Conservation (phyloP, 92 coral and sea anemone species). For the Heliopora coerulea region DNA sequence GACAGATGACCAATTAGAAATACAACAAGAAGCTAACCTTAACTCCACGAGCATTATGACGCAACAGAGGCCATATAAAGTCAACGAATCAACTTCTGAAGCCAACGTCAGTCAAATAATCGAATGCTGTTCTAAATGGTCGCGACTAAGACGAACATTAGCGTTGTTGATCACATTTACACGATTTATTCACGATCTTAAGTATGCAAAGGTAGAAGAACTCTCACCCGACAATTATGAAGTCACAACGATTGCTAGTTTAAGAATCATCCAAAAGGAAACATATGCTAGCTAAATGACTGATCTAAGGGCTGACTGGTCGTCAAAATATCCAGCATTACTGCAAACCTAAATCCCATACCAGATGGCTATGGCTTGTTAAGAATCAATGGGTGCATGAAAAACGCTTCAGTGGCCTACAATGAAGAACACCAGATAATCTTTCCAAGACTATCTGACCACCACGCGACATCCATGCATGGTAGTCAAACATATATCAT, state of each 20-base stretch:
- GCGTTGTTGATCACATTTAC: conserved; percentile 60
- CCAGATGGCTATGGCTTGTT: conserved; percentile 46
- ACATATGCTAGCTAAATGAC: conserved; percentile 42
- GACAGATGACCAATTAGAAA: conserved; percentile 32
- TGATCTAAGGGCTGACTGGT: conserved; percentile 41
- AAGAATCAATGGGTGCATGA: conserved; percentile 53
- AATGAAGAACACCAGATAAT: conserved; percentile 40
- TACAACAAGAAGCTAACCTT: conserved; percentile 33
- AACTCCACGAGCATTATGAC: conserved; percentile 12
- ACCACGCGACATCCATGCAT: conserved; percentile 53
- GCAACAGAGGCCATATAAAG: too few species aligned
- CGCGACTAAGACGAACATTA: conserved; percentile 46
- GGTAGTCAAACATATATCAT: too few species aligned
- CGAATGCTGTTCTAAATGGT: conserved; percentile 63
- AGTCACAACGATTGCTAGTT: conserved; percentile 49
- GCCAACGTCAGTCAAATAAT: background rate
- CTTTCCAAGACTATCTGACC: conserved; percentile 54
- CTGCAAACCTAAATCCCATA: conserved; percentile 55
- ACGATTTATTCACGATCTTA: conserved; percentile 37
- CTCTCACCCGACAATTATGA: conserved; percentile 51
- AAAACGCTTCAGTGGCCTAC: conserved; percentile 18
- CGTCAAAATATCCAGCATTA: conserved; percentile 52
- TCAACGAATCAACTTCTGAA: too few species aligned
- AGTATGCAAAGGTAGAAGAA: conserved; percentile 20
- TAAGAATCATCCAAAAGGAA: conserved; percentile 48